phyloP scores from a whole-genome alignment of 2,797 vertebrate species.

The Squalus acanthias region DNA sequence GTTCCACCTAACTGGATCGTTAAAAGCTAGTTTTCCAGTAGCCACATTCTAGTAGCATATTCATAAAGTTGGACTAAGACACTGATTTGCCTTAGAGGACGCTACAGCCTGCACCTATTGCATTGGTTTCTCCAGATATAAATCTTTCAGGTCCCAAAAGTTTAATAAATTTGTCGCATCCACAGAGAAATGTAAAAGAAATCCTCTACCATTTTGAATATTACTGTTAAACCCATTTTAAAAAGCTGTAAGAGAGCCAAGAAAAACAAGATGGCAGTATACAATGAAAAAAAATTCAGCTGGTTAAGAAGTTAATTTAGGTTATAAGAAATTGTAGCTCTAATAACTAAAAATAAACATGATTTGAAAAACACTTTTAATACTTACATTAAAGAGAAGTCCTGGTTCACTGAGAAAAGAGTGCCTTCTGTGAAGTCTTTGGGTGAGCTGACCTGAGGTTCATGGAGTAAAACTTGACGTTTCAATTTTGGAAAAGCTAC shows the following conservation, averaged over 20 bases:
- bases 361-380: neutral
- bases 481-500: conserved; percentile 98
- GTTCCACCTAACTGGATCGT: neutral
- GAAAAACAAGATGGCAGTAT: neutral
- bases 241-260: neutral
- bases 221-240: neutral
- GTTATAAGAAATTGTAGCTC: neutral
- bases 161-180: neutral
- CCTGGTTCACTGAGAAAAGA: conserved; percentile 95
- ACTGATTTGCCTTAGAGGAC: neutral
- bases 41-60: neutral
- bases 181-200: too few species aligned
- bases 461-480: conserved; percentile 88
- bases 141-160: neutral
- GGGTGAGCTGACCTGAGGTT: conserved; percentile 89
- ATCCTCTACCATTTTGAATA: neutral
- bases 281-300: neutral
- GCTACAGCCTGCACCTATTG: neutral
- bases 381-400: conserved; percentile 96
- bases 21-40: neutral
- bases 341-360: neutral
- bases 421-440: conserved; percentile 98
- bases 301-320: neutral
- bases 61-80: neutral
- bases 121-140: neutral